Conservation (phyloP, 2,113 vertebrate genomes). For the Oreochromis tanganicae region DNA sequence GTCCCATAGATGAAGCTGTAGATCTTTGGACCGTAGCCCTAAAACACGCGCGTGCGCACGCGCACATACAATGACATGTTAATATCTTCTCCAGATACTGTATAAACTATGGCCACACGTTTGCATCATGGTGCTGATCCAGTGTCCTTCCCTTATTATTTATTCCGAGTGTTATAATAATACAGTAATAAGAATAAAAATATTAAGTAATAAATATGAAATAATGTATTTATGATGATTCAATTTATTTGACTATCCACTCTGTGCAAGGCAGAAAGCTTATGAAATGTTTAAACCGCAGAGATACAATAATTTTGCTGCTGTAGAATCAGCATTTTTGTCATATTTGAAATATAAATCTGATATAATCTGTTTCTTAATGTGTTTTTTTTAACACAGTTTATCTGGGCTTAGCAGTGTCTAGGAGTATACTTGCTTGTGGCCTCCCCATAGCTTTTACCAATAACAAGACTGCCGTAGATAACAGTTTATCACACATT, state of each 20-base stretch:
- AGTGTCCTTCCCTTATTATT: background rate
- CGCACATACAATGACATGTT: background rate
- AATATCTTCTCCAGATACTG: background rate
- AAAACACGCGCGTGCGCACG: background rate
- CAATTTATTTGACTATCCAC: background rate
- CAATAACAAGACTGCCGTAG: background rate
- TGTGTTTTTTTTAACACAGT: background rate
- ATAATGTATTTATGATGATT: background rate
- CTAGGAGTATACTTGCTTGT: background rate
- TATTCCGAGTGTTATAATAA: background rate
- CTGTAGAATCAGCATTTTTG: background rate
- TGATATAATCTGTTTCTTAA: background rate
- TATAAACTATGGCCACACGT: background rate
- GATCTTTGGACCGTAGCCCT: slow-evolving; percentile 96
- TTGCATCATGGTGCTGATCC: background rate
- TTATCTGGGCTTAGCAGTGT: background rate
- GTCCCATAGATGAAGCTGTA: slow-evolving; percentile 91
- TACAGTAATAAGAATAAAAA: background rate
- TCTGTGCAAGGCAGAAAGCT: background rate
- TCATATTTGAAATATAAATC: background rate
- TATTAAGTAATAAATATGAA: background rate
- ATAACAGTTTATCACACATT: background rate
- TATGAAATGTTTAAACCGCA: background rate
- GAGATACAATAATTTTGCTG: background rate
- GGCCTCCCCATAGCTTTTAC: background rate